Percentiles rank a stretch among this genome's conserved stretches.
Evolutionary conservation across 2,888 invertebrate species (phyloP).

Genomic region (Teleiodes luculella): DNA sequence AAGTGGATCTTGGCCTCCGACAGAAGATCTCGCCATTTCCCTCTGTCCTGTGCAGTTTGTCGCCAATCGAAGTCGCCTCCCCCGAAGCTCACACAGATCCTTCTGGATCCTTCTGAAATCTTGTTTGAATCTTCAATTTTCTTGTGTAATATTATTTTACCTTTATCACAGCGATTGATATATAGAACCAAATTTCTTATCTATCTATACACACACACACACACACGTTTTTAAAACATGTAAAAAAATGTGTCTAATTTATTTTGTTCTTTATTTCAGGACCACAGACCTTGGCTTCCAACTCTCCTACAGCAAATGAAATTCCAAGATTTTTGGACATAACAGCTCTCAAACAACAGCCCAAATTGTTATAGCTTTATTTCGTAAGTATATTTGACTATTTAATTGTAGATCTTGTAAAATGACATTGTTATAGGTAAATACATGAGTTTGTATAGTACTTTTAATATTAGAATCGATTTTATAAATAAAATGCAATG

Average conservation of each 20-base stretch:
- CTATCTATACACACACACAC: no score
- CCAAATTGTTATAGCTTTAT: constrained; percentile 75
- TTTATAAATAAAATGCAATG: constrained; percentile 40
- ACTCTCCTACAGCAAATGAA: constrained; percentile 38
- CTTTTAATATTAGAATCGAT: constrained; percentile 12
- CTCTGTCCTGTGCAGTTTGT: no score
- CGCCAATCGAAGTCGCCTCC: no score
- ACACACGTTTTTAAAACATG: no score
- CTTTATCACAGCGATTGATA: background rate
- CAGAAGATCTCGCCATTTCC: no score
- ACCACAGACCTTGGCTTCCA: constrained; percentile 29
- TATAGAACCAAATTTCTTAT: no score
- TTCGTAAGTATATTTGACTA: constrained; percentile 19
- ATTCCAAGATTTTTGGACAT: constrained; percentile 82
- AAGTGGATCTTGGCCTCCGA: no score
- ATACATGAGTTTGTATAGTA: background rate
- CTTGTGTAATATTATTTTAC: no score
- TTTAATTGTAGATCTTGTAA: background rate
- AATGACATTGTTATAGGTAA: constrained; percentile 7
- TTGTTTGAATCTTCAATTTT: no score
- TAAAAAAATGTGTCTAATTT: no score
- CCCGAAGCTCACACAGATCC: no score
- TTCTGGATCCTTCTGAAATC: no score
- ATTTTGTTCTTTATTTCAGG: constrained; percentile 39
- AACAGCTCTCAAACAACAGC: constrained; percentile 83